These are phyloP conservation scores for Centropus bengalensis DNA, from an alignment of 2,113 vertebrate species.

Conservation along the genomic window DNA sequence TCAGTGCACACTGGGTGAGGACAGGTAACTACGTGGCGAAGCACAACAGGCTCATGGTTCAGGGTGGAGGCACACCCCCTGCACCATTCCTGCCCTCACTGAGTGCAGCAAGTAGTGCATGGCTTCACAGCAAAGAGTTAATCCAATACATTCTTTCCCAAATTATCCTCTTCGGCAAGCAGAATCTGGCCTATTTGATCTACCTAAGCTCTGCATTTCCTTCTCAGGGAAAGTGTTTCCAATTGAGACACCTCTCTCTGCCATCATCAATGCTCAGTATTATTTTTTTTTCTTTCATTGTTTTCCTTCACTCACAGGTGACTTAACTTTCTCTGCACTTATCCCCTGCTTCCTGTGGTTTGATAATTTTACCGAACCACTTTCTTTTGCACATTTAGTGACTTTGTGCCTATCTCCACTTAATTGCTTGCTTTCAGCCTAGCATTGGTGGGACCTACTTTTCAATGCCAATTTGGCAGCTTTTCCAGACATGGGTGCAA, in stretches of 20 bases:
- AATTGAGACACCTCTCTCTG: not conserved
- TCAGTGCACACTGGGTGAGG: not conserved
- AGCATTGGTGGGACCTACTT: not conserved
- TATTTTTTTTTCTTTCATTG: not conserved
- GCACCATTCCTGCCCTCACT: not conserved
- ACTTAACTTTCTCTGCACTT: not conserved
- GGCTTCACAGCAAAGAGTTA: not conserved
- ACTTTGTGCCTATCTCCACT: not conserved
- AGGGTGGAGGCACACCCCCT: not conserved
- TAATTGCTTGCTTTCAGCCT: not conserved
- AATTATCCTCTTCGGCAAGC: not conserved
- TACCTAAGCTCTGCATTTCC: not conserved
- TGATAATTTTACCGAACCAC: not conserved
- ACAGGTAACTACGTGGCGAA: conserved; percentile 7
- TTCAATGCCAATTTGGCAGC: not conserved
- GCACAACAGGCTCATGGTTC: not conserved
- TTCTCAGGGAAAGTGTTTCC: not conserved
- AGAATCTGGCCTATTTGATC: not conserved
- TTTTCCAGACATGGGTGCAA: not conserved
- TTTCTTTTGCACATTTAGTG: not conserved
- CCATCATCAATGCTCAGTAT: not conserved
- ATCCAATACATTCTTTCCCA: not conserved
- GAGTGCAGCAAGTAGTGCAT: not conserved
- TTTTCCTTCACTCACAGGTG: not conserved
- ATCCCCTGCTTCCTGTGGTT: not conserved